Evolutionary conservation across 1,140 invertebrate genomes (phyloP).

Genomic region (Lethrus apterus): DNA sequence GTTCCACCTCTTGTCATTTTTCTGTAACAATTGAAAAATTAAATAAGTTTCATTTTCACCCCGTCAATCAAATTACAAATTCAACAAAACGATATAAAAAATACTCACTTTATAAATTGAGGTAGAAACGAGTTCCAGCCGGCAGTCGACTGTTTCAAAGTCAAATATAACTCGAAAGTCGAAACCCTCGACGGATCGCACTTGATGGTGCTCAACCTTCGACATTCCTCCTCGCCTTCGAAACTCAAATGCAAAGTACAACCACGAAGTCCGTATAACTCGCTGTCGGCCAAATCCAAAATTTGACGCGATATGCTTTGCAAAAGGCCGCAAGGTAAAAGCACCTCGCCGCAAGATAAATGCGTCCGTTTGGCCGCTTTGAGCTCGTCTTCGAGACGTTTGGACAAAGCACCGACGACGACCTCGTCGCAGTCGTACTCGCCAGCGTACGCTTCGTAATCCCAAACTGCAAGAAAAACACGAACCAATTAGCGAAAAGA

Average conservation of each 20-base stretch:
- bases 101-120: conserved; percentile 52
- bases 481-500: not conserved
- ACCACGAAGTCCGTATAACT: conserved; percentile 73
- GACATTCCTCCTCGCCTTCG: conserved; percentile 49
- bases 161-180: conserved; percentile 80
- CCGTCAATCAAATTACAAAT: not conserved
- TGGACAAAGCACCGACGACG: conserved; percentile 51
- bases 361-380: conserved; percentile 70
- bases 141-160: conserved; percentile 72
- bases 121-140: conserved; percentile 76
- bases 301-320: conserved; percentile 67
- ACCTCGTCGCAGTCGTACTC: conserved; percentile 27
- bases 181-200: conserved; percentile 75
- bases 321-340: conserved; percentile 70
- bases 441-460: conserved; percentile 31
- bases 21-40: conserved; percentile 27
- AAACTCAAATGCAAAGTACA: conserved; percentile 73
- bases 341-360: conserved; percentile 69
- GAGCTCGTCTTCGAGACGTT: conserved; percentile 65
- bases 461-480: conserved; percentile 27
- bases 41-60: not conserved
- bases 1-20: conserved; percentile 38
- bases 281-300: conserved; percentile 69
- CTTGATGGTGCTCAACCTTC: conserved; percentile 60
- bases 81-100: not conserved